These are phyloP conservation scores for Galleria mellonella DNA, from an alignment of 1,140 invertebrate genomes.

Conservation along the genomic window DNA sequence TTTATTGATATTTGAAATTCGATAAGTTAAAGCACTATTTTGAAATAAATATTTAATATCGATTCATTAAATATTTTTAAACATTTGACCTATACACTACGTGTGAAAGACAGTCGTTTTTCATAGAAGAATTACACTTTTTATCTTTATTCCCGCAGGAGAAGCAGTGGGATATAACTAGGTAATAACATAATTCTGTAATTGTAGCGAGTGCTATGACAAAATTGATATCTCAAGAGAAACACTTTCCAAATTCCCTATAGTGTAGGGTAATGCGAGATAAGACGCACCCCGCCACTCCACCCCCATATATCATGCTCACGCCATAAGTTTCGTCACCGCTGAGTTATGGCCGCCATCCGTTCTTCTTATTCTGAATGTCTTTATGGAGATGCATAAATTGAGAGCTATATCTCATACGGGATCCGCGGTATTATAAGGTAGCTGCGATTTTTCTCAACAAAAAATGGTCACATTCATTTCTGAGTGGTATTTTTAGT, in stretches of 20 bases:
- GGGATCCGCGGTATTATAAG: neutral
- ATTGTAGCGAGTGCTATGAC: no score
- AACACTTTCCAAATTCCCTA: neutral
- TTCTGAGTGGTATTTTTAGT: constrained; percentile 1
- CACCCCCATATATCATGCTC: constrained; percentile 1
- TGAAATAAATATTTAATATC: no score
- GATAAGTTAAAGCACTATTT: no score
- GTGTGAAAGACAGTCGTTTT: no score
- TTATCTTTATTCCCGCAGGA: no score
- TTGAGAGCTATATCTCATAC: constrained; percentile 16
- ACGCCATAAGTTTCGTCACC: constrained; percentile 4
- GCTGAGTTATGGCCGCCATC: constrained; percentile 24
- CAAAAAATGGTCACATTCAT: constrained; percentile 2
- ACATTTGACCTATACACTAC: no score
- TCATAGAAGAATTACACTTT: no score
- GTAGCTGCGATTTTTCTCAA: neutral
- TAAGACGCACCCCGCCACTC: no score
- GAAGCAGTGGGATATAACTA: no score
- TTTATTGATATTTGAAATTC: no score
- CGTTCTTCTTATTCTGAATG: constrained; percentile 23
- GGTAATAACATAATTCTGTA: no score
- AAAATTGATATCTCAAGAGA: neutral
- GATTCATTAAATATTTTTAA: no score
- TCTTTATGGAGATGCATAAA: constrained; percentile 26
- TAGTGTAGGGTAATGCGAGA: neutral